Base-by-base conservation (phyloP, 2,888 invertebrate species). In the Eudemis profundana region DNA sequence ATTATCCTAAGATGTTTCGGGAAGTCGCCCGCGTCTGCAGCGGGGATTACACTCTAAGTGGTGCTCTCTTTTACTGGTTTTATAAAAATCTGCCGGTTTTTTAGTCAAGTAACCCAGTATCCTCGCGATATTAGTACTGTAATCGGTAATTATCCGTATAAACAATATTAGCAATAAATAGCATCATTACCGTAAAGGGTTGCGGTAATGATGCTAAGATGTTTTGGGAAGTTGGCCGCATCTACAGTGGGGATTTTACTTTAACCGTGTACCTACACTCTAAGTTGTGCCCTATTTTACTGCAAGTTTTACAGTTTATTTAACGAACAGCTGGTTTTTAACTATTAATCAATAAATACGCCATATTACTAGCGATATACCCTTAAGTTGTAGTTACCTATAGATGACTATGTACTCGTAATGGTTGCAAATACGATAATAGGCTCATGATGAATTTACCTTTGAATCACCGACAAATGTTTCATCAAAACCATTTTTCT, bases 91-190 rank as follows among this genome's bases (percentile, higher is more conserved):
- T n/a, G n/a, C n/a, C n/a, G n/a, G n/a, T n/a, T n/a, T n/a, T n/a
- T n/a, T n/a, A n/a, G n/a, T n/a, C n/a, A n/a, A n/a, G n/a, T n/a
- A n/a, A n/a, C n/a, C n/a, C n/a, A n/a, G n/a, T n/a, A n/a, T n/a
- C n/a, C 53, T 44, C 46, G 38, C 60, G 65, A 66, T 66, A 61
- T 49, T 66, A 33, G 44, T 75, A 68, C 75, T 74, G 74, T 76
- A 72, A 80, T 77, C 79, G 72, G 78, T 87, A 87, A 86, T 90
- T 90, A 90, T 89, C 90, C 90, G 74, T 77, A 87, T 90, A 85
- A 90, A 89, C 90, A 90, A 90, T 90, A 90, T 90, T 89, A 88
- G 90, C 87, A 79, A 88, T 90, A 87, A 90, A 89, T 89, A 89
- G 78, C 85, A 88, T 88, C 89, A 90, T 90, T 90, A 90, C 90